Conservation (phyloP, 2,113 vertebrate species). For the Crotalus horridus region DNA sequence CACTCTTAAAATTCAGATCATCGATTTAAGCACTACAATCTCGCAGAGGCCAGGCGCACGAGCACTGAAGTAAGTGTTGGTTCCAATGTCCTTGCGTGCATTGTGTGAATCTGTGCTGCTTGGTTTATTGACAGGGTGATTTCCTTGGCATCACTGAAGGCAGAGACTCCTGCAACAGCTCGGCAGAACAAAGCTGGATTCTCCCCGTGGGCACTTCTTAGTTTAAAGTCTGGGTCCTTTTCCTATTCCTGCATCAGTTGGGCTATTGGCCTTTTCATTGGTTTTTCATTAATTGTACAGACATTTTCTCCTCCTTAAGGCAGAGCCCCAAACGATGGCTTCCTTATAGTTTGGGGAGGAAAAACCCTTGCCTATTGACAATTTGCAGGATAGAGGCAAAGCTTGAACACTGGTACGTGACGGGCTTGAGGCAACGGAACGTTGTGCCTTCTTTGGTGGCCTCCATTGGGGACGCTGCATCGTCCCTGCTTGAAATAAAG, state of each 20-base stretch:
- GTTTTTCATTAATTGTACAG: background rate
- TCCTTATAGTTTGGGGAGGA: background rate
- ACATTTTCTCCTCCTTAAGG: background rate
- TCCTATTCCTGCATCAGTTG: background rate
- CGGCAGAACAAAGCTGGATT: background rate
- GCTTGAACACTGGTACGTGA: constrained; percentile 91
- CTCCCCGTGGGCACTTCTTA: background rate
- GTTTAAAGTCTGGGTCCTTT: too few relatives aligned
- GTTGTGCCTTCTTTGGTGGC: constrained; percentile 86
- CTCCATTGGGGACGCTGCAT: constrained; percentile 78
- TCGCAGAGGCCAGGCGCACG: constrained; percentile 93
- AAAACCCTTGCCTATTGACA: background rate
- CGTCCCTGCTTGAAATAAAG: constrained; percentile 82
- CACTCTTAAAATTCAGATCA: constrained; percentile 89
- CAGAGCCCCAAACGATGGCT: too few relatives aligned
- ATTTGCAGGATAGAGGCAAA: constrained; percentile 82
- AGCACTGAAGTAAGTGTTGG: constrained; percentile 79
- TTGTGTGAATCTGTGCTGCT: background rate
- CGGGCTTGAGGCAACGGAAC: constrained; percentile 82
- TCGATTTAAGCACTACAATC: constrained; percentile 84
- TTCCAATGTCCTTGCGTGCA: background rate
- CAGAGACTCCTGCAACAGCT: background rate
- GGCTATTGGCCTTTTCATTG: too few relatives aligned
- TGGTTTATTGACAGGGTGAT: background rate
- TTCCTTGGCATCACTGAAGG: background rate